phyloP scores from a whole-genome alignment of 2,113 vertebrate species.

The Sander vitreus region DNA sequence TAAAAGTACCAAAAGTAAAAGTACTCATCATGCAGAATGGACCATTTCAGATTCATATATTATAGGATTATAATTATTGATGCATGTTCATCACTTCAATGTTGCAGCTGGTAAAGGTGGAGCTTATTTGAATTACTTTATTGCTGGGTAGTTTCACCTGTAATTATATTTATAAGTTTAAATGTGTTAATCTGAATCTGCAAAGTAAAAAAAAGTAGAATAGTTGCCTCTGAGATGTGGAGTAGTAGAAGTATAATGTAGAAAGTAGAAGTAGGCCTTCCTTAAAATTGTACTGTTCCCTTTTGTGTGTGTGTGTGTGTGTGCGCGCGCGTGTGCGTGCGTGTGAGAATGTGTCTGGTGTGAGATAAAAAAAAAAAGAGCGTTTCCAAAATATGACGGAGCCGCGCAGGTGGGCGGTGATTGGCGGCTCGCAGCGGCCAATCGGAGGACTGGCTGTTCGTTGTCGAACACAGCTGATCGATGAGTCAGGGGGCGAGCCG shows the following conservation, averaged over 20 bases:
- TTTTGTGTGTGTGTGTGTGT: not conserved
- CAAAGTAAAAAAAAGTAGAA: not conserved
- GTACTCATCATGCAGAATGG: not conserved
- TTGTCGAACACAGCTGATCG: conserved; percentile 69
- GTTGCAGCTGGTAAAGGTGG: not conserved
- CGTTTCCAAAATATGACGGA: conserved; percentile 59
- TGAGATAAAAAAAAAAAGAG: not conserved
- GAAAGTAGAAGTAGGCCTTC: not conserved
- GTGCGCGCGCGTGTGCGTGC: not conserved
- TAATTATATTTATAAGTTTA: not conserved
- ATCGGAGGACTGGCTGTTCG: conserved; percentile 16
- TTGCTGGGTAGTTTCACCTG: not conserved
- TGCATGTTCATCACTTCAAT: no score
- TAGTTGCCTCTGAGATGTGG: not conserved
- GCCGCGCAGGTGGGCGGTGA: conserved; percentile 49
- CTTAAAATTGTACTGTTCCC: not conserved
- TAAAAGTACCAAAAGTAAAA: not conserved
- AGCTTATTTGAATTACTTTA: not conserved
- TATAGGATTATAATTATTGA: not conserved
- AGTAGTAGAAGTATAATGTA: not conserved
- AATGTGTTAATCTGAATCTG: no score
- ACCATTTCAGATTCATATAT: not conserved
- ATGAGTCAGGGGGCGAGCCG: conserved; percentile 59
- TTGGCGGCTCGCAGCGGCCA: conserved; percentile 27
- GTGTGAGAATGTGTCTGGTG: not conserved